Percentiles rank a stretch among this genome's conserved stretches.
These are phyloP conservation scores for Pristiophorus japonicus DNA, from an alignment of 2,113 vertebrate species.

Conservation along the genomic window DNA sequence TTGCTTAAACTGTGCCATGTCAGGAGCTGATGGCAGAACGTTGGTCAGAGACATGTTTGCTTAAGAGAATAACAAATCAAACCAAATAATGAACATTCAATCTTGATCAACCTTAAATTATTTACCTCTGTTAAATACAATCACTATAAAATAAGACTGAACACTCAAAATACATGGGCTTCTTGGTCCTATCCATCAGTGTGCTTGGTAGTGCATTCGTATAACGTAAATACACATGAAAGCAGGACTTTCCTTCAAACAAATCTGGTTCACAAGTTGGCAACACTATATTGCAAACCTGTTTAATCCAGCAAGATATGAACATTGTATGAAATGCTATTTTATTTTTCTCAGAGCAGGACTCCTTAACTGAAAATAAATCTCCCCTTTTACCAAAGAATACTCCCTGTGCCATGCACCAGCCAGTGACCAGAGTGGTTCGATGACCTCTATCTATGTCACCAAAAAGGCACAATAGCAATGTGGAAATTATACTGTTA, in stretches of 20 bases:
- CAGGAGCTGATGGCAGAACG: slow-evolving; percentile 76
- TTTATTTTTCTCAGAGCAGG: no score
- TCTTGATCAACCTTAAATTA: not conserved
- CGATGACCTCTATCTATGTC: not conserved
- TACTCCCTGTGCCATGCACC: not conserved
- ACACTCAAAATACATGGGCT: not conserved
- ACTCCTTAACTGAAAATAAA: no score
- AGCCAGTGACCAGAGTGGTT: not conserved
- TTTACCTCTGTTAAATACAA: not conserved
- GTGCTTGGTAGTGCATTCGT: not conserved
- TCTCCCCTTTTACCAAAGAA: not conserved
- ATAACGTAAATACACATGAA: not conserved
- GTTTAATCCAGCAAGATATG: not conserved
- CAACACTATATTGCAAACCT: not conserved
- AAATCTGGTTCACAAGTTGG: not conserved
- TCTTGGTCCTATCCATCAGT: not conserved
- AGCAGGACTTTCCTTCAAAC: not conserved
- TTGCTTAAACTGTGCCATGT: slow-evolving; percentile 86
- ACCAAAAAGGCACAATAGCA: not conserved
- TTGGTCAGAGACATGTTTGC: slow-evolving; percentile 72
- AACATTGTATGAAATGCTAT: no score
- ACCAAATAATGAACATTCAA: not conserved
- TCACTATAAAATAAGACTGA: not conserved
- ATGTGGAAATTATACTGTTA: not conserved
- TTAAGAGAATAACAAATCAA: slow-evolving; percentile 44